Evolutionary conservation across 2,797 vertebrate genomes (phyloP), one percentile per base, ranked within the genome.

Genomic region (Phalloptychus januarius): DNA sequence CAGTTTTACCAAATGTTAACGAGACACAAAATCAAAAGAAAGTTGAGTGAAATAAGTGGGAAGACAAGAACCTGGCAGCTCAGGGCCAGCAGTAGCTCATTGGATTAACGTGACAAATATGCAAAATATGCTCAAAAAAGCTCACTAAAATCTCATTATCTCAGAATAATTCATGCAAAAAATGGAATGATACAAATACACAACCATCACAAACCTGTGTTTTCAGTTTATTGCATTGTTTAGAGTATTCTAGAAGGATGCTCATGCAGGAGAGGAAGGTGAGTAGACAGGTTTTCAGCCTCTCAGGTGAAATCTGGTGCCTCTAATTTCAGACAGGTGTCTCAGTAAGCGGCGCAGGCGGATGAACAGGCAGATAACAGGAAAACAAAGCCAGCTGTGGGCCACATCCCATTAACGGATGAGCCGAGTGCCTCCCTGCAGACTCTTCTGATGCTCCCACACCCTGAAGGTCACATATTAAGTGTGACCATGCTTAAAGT

Each of bases 251-350:
- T 0, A 12, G 48, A 6, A 1, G 18, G 23, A 20, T 87, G 85
- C 86, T 87, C 79, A 70, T 72, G 42, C 42, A 46, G 48, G 52
- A 28, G 78, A 88, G 86, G 83, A 83, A 44, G 28, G 56, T 42
- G 54, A n/a, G 77, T 89, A 82, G 84, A 83, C 33, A n/a, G 56
- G 31, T 50, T 18, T 50, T n/a, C 36, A 0, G 52, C 58, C 65
- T 81, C 86, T 81, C 84, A 91, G 76, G 74, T 50, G 50, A 79
- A 82, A 90, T 52, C 80, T 46, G 74, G 74, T 56, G 73, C 76
- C 31, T 74, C 69, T 84, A 76, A 90, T 82, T 77, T 52, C 75
- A 81, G 85, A 83, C 84, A 84, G 84, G 81, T 81, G 87, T 88
- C 80, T 70, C 28, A 2, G 71, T 86, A 77, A 76, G 74, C 10